Percentiles rank a stretch among this genome's conserved stretches.
Evolutionary conservation across 1,140 invertebrate species (phyloP).

Genomic region (Sweltsa coloradensis): DNA sequence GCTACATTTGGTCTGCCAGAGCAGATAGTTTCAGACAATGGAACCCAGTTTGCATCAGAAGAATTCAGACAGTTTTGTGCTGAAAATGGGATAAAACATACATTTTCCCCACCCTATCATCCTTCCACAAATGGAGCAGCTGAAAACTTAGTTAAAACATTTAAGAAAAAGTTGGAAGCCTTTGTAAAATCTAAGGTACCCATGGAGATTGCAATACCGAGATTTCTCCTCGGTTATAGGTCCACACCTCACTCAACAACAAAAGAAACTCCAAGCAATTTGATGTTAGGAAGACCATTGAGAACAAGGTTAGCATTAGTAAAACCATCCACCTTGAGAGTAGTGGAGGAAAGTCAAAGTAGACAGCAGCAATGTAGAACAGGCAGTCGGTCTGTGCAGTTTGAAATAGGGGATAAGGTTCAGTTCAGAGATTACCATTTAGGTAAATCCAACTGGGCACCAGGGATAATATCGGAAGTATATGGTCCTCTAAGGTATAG

Average conservation of each 20-base stretch:
- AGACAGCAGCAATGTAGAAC: too few species aligned
- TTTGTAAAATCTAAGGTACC: neutral
- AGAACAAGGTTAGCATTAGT: too few species aligned
- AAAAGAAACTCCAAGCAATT: neutral
- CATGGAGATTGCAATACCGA: neutral
- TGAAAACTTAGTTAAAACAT: slow-evolving; percentile 17
- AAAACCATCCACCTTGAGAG: too few species aligned
- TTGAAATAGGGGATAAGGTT: too few species aligned
- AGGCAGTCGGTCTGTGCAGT: too few species aligned
- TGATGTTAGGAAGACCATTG: neutral
- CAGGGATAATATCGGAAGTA: too few species aligned
- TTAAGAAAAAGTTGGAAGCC: slow-evolving; percentile 10
- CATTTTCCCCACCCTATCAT: slow-evolving; percentile 16
- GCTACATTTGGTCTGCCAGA: slow-evolving; percentile 24
- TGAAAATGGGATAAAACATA: slow-evolving; percentile 12
- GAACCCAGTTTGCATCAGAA: slow-evolving; percentile 25
- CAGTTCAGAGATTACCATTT: too few species aligned
- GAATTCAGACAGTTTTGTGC: slow-evolving; percentile 23
- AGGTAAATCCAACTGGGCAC: too few species aligned
- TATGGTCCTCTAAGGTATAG: too few species aligned
- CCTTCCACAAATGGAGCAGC: slow-evolving; percentile 18
- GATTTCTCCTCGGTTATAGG: neutral
- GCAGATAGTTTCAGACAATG: slow-evolving; percentile 27
- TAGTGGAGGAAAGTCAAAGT: too few species aligned
- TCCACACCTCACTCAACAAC: neutral